Evolutionary conservation across 2,797 vertebrate genomes (phyloP).

Genomic region (Urocyon cinereoargenteus): DNA sequence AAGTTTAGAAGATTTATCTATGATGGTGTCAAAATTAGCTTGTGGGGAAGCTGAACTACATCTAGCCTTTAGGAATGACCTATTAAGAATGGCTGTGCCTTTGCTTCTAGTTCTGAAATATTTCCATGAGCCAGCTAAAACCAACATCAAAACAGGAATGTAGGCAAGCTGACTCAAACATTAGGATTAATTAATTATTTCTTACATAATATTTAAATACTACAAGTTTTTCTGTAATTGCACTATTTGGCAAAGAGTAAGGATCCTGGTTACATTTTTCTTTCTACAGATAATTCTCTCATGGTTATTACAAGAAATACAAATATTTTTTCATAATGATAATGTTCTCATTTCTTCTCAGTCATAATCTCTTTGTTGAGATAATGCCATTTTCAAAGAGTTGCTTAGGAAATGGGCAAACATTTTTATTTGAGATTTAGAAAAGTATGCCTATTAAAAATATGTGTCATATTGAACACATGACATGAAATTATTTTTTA

Average conservation of each 20-base stretch:
- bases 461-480: background rate
- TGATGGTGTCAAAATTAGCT: background rate
- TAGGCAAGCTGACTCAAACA: background rate
- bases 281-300: background rate
- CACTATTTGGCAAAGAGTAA: constrained; percentile 6
- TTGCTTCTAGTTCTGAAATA: background rate
- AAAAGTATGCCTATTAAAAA: background rate
- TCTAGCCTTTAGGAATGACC: background rate
- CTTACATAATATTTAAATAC: background rate
- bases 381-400: background rate
- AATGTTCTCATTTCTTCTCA: background rate
- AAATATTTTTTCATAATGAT: background rate
- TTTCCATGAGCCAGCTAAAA: background rate
- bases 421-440: constrained; percentile 7
- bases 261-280: background rate
- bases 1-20: background rate
- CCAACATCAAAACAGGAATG: background rate
- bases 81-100: background rate
- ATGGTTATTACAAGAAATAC: background rate
- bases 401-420: background rate
- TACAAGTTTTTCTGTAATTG: background rate
- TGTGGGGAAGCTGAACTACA: background rate
- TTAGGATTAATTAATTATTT: constrained; percentile 10
- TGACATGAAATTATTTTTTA: background rate
- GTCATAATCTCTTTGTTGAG: background rate